Evolutionary conservation across 2,888 invertebrate species (phyloP).

Genomic region (Orgyia antiqua): DNA sequence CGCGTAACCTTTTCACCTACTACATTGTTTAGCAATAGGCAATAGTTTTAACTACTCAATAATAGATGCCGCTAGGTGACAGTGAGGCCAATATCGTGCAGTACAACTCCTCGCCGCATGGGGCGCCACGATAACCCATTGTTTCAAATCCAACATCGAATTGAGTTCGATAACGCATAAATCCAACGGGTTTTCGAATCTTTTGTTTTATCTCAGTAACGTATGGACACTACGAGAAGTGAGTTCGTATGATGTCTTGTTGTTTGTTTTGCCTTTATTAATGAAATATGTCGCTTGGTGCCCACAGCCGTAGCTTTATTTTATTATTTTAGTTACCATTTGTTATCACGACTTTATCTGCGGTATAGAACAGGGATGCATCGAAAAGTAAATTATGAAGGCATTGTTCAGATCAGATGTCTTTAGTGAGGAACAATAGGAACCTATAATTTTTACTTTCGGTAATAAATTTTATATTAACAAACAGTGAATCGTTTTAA

Average conservation of each 20-base stretch:
- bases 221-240: slow-evolving; percentile 76
- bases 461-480: slow-evolving; percentile 69
- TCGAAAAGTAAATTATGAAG: slow-evolving; percentile 75
- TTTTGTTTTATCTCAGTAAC: slow-evolving; percentile 76
- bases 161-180: slow-evolving; percentile 72
- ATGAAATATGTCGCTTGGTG: slow-evolving; percentile 75
- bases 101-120: slow-evolving; percentile 64
- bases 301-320: slow-evolving; percentile 61
- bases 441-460: slow-evolving; percentile 61
- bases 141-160: slow-evolving; percentile 62
- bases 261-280: slow-evolving; percentile 75
- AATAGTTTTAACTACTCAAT: slow-evolving; percentile 50
- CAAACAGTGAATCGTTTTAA: slow-evolving; percentile 35
- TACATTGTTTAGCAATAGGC: slow-evolving; percentile 25
- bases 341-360: slow-evolving; percentile 78
- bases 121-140: slow-evolving; percentile 75
- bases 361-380: slow-evolving; percentile 62
- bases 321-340: slow-evolving; percentile 78
- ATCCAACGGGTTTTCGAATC: slow-evolving; percentile 65
- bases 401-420: slow-evolving; percentile 69
- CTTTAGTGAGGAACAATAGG: slow-evolving; percentile 65
- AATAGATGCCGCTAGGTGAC: slow-evolving; percentile 63
- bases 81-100: slow-evolving; percentile 21
- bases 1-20: slow-evolving; percentile 33
- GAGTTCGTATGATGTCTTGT: slow-evolving; percentile 68